Conservation (phyloP, 2,888 invertebrate genomes). For the Rapana venosa region DNA sequence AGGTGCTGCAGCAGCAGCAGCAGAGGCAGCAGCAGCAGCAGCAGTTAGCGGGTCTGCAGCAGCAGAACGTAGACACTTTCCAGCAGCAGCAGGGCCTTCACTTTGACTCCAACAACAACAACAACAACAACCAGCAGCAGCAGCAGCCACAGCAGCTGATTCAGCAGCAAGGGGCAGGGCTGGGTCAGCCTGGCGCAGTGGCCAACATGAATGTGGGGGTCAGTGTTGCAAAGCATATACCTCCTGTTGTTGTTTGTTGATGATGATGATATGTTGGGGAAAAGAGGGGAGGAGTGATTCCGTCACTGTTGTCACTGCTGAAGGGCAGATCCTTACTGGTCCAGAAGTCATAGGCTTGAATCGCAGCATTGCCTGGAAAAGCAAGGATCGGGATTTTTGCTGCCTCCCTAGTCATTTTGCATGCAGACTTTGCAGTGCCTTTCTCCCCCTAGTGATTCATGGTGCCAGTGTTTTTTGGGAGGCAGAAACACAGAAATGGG, state of each 20-base stretch:
- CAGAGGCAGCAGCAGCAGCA: conserved; percentile 18
- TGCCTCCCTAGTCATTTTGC: too few relatives aligned
- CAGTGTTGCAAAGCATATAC: neutral
- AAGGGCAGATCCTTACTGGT: too few relatives aligned
- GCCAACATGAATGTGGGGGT: conserved; percentile 34
- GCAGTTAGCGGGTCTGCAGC: neutral
- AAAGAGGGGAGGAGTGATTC: neutral
- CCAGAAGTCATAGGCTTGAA: too few relatives aligned
- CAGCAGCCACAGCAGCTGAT: neutral
- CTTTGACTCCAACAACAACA: neutral
- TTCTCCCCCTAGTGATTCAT: too few relatives aligned
- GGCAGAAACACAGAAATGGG: too few relatives aligned
- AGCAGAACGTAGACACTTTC: neutral
- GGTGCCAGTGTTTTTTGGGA: too few relatives aligned
- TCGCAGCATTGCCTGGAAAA: neutral
- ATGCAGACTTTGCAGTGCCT: too few relatives aligned
- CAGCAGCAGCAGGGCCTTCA: conserved; percentile 36
- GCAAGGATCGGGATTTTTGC: too few relatives aligned
- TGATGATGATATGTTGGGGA: neutral
- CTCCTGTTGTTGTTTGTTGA: too few relatives aligned
- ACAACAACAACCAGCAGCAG: conserved; percentile 29
- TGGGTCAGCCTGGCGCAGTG: conserved; percentile 12
- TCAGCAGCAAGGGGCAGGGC: neutral
- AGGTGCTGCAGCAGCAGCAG: conserved; percentile 34
- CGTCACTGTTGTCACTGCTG: too few relatives aligned